These are phyloP conservation scores for Apostichopus japonicus DNA, from an alignment of 35 echinoderm and acorn worm species.

Conservation along the genomic window DNA sequence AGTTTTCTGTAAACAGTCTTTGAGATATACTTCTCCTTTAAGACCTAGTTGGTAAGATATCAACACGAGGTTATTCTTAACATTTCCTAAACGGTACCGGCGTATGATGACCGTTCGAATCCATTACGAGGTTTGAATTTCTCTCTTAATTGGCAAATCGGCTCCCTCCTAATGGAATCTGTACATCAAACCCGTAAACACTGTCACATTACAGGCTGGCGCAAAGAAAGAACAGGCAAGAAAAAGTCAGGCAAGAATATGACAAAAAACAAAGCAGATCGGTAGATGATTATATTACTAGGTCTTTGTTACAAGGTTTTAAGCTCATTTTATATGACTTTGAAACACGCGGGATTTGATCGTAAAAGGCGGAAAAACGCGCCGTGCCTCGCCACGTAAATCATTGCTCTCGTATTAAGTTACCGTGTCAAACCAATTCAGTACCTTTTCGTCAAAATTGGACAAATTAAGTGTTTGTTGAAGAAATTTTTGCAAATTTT, in stretches of 20 bases:
- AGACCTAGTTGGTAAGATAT: constrained; percentile 56
- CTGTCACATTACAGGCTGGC: constrained; percentile 50
- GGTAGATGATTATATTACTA: constrained; percentile 53
- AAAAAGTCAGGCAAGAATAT: not conserved
- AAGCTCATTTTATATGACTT: constrained; percentile 64
- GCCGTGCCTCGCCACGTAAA: constrained; percentile 62
- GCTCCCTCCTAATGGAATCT: constrained; percentile 48
- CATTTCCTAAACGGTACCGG: constrained; percentile 56
- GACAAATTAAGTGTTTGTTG: constrained; percentile 69
- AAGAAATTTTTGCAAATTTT: constrained; percentile 67
- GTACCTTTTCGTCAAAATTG: constrained; percentile 65
- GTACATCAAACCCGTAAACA: constrained; percentile 61
- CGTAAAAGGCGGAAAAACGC: constrained; percentile 60
- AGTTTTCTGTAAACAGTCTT: constrained; percentile 51
- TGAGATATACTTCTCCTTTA: constrained; percentile 49
- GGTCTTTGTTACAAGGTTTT: constrained; percentile 57
- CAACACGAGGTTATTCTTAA: constrained; percentile 60
- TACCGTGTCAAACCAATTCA: constrained; percentile 57
- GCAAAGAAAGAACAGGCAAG: constrained; percentile 50
- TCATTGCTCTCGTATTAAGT: constrained; percentile 57
- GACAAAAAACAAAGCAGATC: constrained; percentile 36
- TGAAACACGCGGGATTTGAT: constrained; percentile 61
- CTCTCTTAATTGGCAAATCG: constrained; percentile 48
- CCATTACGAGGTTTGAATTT: constrained; percentile 63
- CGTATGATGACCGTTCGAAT: constrained; percentile 56